Conservation (phyloP, 2,888 invertebrate genomes). For the Drosophila phalerata region DNA sequence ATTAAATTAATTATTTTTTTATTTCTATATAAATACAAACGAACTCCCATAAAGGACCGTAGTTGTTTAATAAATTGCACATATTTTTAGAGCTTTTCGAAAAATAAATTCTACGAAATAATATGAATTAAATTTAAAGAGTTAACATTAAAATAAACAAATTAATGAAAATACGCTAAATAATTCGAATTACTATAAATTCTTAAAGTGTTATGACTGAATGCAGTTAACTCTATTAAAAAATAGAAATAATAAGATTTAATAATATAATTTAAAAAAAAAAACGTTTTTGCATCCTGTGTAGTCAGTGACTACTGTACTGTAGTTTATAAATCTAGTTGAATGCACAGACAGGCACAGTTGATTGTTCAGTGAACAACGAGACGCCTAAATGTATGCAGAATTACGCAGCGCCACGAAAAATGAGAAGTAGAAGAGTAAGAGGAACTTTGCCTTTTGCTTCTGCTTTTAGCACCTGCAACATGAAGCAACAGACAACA, state of each 20-base stretch:
- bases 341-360: constrained; percentile 14
- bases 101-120: neutral
- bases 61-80: neutral
- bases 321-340: neutral
- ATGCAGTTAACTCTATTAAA: no score
- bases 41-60: neutral
- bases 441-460: constrained; percentile 46
- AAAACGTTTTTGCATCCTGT: neutral
- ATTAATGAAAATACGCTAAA: no score
- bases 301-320: constrained; percentile 19
- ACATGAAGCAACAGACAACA: constrained; percentile 55
- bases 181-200: no score
- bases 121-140: neutral
- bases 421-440: constrained; percentile 5
- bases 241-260: no score
- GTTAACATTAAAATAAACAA: no score
- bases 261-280: no score
- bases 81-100: no score
- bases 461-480: constrained; percentile 60
- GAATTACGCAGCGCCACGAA: constrained; percentile 50
- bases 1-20: no score
- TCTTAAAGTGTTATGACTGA: no score
- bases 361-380: constrained; percentile 12
- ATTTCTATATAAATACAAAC: neutral
- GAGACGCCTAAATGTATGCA: constrained; percentile 60